phyloP scores from a whole-genome alignment of 2,113 vertebrate species.

The Terrapene triunguis region DNA sequence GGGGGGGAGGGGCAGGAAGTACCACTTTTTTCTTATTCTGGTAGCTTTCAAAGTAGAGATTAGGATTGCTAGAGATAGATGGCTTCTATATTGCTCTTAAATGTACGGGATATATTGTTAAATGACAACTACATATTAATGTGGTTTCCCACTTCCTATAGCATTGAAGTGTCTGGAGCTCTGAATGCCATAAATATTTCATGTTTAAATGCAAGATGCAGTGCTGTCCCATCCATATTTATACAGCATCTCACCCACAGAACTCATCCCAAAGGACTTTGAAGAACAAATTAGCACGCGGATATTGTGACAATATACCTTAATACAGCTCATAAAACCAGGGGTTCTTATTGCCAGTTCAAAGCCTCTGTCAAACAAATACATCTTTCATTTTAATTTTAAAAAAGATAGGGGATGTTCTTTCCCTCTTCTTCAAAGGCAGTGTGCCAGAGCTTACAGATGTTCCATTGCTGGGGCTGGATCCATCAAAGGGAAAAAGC shows the following conservation, averaged over 20 bases:
- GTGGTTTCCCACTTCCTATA: neutral
- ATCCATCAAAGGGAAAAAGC: neutral
- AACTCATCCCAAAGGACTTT: slow-evolving; percentile 1
- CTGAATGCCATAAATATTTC: slow-evolving; percentile 22
- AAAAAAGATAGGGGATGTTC: neutral
- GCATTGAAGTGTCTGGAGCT: neutral
- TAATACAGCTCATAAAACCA: slow-evolving; percentile 5
- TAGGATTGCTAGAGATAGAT: neutral
- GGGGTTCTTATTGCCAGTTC: neutral
- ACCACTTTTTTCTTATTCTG: neutral
- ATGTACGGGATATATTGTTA: neutral
- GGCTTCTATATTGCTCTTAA: neutral
- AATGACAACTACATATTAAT: neutral
- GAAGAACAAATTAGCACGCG: slow-evolving; percentile 25
- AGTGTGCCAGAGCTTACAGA: neutral
- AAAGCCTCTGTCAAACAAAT: slow-evolving; percentile 31
- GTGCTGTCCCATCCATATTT: neutral
- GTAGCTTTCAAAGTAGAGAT: neutral
- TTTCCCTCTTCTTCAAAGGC: neutral
- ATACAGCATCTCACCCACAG: neutral
- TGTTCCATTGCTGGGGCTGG: neutral
- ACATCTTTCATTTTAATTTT: neutral
- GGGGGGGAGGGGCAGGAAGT: neutral
- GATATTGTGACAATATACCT: slow-evolving; percentile 5
- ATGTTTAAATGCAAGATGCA: slow-evolving; percentile 1